These are phyloP conservation scores for Eira barbara DNA, from an alignment of 2,113 vertebrate genomes.

Conservation along the genomic window DNA sequence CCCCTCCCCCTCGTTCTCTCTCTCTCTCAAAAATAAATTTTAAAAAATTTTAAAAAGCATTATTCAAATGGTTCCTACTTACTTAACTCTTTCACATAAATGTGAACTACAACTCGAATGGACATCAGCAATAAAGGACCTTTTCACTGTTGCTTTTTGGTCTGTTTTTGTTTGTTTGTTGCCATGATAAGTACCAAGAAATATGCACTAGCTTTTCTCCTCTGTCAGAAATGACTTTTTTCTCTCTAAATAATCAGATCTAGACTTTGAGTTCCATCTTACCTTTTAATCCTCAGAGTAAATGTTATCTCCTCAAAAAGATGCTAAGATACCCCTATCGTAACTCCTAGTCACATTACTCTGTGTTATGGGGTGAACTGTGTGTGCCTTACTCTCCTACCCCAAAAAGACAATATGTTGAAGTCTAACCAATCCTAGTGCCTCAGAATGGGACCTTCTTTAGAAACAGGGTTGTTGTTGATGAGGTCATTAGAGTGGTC, in stretches of 20 bases:
- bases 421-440: neutral
- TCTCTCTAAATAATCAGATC: neutral
- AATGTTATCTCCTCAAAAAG: neutral
- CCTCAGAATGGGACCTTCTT: neutral
- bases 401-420: neutral
- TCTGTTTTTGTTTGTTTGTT: neutral
- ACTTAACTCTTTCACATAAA: neutral
- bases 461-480: neutral
- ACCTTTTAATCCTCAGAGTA: neutral
- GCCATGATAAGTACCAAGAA: neutral
- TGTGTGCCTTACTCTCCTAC: fast-evolving
- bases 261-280: neutral
- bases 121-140: neutral
- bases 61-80: neutral
- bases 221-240: neutral
- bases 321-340: neutral
- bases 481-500: neutral
- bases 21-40: neutral
- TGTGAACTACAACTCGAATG: neutral
- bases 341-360: neutral
- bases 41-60: neutral
- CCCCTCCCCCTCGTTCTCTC: too few species aligned
- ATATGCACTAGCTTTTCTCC: neutral
- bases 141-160: neutral
- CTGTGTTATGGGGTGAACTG: neutral